Evolutionary conservation across 2,888 invertebrate species (phyloP).

Genomic region (Eretmocerus hayati): DNA sequence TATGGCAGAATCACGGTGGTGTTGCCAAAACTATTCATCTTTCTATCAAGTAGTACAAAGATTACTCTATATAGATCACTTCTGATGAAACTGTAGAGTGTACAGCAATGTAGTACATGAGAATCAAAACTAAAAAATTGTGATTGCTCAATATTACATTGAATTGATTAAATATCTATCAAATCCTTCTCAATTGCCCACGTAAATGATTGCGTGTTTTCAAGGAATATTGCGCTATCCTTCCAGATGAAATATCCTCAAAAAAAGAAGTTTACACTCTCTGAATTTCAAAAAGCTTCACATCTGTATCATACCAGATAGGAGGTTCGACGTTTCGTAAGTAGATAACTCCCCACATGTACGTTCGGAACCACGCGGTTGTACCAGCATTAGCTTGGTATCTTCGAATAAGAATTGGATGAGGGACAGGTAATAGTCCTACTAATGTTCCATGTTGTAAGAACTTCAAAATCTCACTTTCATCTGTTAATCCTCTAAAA

Average conservation of each 20-base stretch:
- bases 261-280: conserved; percentile 58
- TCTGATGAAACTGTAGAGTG: too few relatives aligned
- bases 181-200: too few relatives aligned
- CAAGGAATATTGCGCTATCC: too few relatives aligned
- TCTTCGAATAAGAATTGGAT: conserved; percentile 97
- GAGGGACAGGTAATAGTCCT: conserved; percentile 94
- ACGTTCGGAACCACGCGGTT: conserved; percentile 98
- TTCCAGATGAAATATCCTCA: conserved; percentile 1
- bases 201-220: too few relatives aligned
- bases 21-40: too few relatives aligned
- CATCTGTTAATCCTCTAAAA: conserved; percentile 90
- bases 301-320: conserved; percentile 99
- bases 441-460: conserved; percentile 97
- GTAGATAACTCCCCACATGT: conserved; percentile 99
- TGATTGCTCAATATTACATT: too few relatives aligned
- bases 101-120: too few relatives aligned
- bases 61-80: too few relatives aligned
- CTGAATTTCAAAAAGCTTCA: conserved; percentile 98
- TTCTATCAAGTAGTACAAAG: too few relatives aligned
- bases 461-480: conserved; percentile 98
- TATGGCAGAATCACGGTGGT: too few relatives aligned
- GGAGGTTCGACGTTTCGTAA: conserved; percentile 97
- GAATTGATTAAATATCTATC: too few relatives aligned
- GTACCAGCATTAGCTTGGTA: conserved; percentile 99
- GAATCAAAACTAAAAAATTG: too few relatives aligned